Evolutionary conservation across 2,113 vertebrate genomes (phyloP), one percentile per base, ranked within the genome.

Genomic region (Meriones unguiculatus): DNA sequence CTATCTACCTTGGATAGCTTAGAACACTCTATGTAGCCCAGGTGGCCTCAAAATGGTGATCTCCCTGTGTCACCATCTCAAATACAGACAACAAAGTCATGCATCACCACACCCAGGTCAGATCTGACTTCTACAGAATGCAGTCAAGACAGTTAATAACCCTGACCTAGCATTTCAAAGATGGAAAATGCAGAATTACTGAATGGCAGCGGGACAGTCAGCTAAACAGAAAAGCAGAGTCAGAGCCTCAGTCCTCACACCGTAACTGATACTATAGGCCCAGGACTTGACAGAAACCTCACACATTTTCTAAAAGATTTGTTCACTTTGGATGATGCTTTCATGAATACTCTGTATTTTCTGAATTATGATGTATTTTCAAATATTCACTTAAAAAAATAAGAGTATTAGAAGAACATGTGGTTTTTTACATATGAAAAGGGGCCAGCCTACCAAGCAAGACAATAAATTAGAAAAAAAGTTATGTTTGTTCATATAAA

Each of bases 401-500:
- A 59, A 35, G 30, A 80, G 22, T 41, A 84, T 41, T 80, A 80
- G 41, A 73, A 73, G 59, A 84, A 95, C 91, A 65, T 14, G 57
- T 59, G 41, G 7, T 24, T 59, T 73, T 38, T 75, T 69, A 41
- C 54, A 41, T 38, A 38, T 88, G 14, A 89, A 94, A 10, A 93
- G n/a, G 25, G 46, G 15, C 90, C 89, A 24, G 28, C 24, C 89
- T 70, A 84, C 11, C 80, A 94, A 75, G 24, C 82, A 96, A 96
- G 54, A 94, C 9, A 88, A 24, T 92, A 92, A 89, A 73, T 82
- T 82, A 30, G 67, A 95, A 88, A 82, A 59, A 72, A 57, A 90
- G 86, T 78, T 65, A 25, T 28, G 78, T 50, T 85, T 91, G 64
- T 50, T 25, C 87, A 85, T 13, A 76, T 64, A 94, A 95, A 90